phyloP scores from a whole-genome alignment of 23 tunicate genomes.

The Clavelina lepadiformis region DNA sequence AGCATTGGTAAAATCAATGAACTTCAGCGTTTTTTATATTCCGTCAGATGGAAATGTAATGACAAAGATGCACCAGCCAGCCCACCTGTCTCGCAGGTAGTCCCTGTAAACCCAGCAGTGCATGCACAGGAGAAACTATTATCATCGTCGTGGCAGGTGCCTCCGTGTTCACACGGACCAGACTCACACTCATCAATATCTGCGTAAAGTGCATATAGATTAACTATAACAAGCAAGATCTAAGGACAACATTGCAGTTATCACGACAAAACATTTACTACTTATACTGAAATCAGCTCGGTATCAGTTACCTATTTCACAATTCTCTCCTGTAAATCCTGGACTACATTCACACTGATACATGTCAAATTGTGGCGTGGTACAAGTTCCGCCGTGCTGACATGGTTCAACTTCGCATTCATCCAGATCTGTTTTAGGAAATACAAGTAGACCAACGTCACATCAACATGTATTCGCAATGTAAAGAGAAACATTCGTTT shows the following conservation, averaged over 20 bases:
- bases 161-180: constrained; percentile 26
- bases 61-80: neutral
- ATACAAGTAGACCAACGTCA: too few relatives aligned
- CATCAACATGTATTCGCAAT: too few relatives aligned
- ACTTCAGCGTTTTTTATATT: too few relatives aligned
- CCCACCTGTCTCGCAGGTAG: constrained; percentile 27
- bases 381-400: constrained; percentile 64
- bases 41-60: neutral
- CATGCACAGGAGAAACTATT: constrained; percentile 17
- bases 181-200: constrained; percentile 53
- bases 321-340: constrained; percentile 65
- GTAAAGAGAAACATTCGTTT: too few relatives aligned
- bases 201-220: neutral
- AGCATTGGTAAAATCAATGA: too few relatives aligned
- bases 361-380: constrained; percentile 64
- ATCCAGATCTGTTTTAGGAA: constrained; percentile 71
- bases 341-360: constrained; percentile 44
- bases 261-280: too few relatives aligned
- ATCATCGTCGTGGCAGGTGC: constrained; percentile 15
- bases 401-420: constrained; percentile 76
- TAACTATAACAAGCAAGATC: neutral
- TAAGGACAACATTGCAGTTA: neutral
- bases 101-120: constrained; percentile 18
- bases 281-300: too few relatives aligned
- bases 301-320: constrained; percentile 67